Evolutionary conservation across 2,888 invertebrate genomes (phyloP), one percentile per base, ranked within the genome.

Genomic region (Hirtodrosophila cameraria): DNA sequence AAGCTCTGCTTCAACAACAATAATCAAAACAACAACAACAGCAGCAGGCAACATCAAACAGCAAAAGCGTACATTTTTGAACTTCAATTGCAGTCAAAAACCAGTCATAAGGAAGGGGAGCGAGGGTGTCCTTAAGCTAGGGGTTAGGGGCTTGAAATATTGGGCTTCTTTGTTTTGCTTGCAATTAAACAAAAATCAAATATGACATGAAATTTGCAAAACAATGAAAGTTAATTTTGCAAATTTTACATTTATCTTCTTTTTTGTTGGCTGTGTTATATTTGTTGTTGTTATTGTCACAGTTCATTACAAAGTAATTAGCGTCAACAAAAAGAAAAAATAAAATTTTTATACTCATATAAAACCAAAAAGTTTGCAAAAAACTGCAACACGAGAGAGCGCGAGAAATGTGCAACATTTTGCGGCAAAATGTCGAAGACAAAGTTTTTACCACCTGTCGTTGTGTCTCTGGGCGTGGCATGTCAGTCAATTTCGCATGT

Each of bases 261-360:
- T 20, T 13, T n/a, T 31, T 7, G 12, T 25, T 18, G 1, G 35
- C 35, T 20, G 25, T 12, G 2, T 38, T 8, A 12, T 9, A 1
- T 13, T 2, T 11, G 9, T 11, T 39, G 18, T 39, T 20, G 28
- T 55, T 72, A 58, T 85, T 85, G 85, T 78, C 80, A 75, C 84
- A 88, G 88, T 88, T 88, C 82, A 88, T 87, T 87, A 83, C 88
- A 84, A 87, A 87, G 87, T 86, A 87, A 87, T 87, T 87, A 87
- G 87, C 81, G 55, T 58, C 69, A 67, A 68, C 74, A 78, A 54
- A 54, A 50, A 53, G 31, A 39, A 52, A 49, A 59, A 62, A 62
- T 9, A 27, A 60, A 53, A 46, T 15, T 43, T 48, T 42, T 33
- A 50, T 45, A 30, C 27, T 57, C 38, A 12, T 13, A 63, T 49